A percentile compares a stretch with the other conserved stretches of the same genome.
Evolutionary conservation across 2,888 invertebrate genomes (phyloP).

Genomic region (Scrobipalpa atriplicella): DNA sequence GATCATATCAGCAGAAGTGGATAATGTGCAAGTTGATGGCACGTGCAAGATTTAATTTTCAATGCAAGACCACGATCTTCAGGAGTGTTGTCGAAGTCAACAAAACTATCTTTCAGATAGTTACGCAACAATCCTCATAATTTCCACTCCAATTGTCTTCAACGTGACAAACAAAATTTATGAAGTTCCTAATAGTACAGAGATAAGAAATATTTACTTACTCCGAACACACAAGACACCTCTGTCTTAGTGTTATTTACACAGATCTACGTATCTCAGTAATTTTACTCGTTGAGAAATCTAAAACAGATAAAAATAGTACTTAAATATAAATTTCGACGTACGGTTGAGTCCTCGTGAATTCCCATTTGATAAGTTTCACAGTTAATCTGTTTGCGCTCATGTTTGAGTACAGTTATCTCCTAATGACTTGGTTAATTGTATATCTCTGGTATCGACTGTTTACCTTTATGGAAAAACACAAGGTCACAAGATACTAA

Average conservation of each 20-base stretch:
- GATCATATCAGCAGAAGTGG: too few relatives aligned
- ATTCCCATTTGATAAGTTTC: constrained; percentile 41
- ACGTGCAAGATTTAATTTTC: neutral
- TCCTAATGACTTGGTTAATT: neutral
- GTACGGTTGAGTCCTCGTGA: constrained; percentile 35
- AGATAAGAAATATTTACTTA: constrained; percentile 80
- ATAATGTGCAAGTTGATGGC: too few relatives aligned
- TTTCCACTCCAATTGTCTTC: constrained; percentile 64
- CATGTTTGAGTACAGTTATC: constrained; percentile 1
- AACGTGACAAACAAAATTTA: constrained; percentile 81
- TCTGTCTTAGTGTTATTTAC: constrained; percentile 76
- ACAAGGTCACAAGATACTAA: neutral
- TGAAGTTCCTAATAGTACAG: constrained; percentile 77
- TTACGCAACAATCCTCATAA: constrained; percentile 13
- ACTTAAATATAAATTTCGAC: constrained; percentile 62
- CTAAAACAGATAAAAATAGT: constrained; percentile 71
- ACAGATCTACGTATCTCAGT: constrained; percentile 75
- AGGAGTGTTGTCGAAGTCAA: neutral
- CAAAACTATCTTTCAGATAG: neutral
- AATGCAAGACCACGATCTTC: neutral
- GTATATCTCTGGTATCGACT: neutral
- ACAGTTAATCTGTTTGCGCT: constrained; percentile 45
- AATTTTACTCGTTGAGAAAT: constrained; percentile 76
- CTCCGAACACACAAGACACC: constrained; percentile 72
- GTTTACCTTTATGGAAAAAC: constrained; percentile 1